Conservation (phyloP, 2,888 invertebrate species). For the Xestia rhomboidea region DNA sequence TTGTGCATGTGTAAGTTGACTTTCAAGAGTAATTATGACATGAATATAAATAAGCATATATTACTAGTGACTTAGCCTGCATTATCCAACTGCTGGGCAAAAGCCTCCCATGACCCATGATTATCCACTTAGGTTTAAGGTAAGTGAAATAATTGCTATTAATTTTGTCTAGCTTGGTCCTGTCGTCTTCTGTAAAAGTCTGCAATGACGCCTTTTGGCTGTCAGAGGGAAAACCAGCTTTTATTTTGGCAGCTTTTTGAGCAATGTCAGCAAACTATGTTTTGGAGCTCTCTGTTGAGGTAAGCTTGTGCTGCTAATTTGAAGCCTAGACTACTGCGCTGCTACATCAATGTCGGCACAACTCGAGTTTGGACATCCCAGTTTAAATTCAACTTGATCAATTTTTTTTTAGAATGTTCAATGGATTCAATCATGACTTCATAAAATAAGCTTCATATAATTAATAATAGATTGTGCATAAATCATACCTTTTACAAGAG, state of each 20-base stretch:
- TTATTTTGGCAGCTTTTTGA: not conserved
- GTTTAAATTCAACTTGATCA: not conserved
- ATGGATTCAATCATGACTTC: not conserved
- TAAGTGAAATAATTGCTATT: not conserved
- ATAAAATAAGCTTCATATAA: not conserved
- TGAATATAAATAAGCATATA: slow-evolving; percentile 12
- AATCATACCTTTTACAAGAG: slow-evolving; percentile 94
- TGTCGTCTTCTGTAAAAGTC: not conserved
- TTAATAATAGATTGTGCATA: not conserved
- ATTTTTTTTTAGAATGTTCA: not conserved
- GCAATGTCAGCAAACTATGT: not conserved
- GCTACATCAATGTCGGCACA: not conserved
- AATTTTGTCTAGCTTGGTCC: not conserved
- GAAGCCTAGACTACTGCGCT: not conserved
- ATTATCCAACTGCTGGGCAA: not conserved
- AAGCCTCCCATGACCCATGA: not conserved
- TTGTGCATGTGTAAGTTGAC: not conserved
- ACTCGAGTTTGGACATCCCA: not conserved
- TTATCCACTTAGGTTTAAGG: not conserved
- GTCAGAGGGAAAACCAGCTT: not conserved
- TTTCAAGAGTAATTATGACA: slow-evolving; percentile 9
- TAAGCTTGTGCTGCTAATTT: not conserved
- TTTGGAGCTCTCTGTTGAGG: not conserved
- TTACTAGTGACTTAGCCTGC: not conserved
- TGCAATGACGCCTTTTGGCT: not conserved